These are phyloP conservation scores for Drosophila ananassae DNA, from an alignment of 1,140 invertebrate genomes.

Conservation along the genomic window DNA sequence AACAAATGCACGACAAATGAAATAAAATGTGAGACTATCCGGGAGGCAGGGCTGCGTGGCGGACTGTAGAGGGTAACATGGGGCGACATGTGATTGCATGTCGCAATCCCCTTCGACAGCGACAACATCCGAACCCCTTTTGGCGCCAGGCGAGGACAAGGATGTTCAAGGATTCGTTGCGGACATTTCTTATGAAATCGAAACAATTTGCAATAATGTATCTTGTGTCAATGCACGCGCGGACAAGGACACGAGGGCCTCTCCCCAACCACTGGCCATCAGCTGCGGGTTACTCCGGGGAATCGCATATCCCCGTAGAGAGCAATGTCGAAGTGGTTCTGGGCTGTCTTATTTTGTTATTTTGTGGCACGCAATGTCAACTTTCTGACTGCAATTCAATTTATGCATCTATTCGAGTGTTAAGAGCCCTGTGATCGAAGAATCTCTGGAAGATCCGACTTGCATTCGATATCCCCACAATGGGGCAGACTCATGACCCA, in stretches of 20 bases:
- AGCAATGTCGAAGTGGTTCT: constrained; percentile 1
- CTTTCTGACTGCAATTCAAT: constrained; percentile 77
- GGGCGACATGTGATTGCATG: constrained; percentile 61
- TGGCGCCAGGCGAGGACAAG: constrained; percentile 49
- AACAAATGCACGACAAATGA: constrained; percentile 71
- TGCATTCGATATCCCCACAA: neutral
- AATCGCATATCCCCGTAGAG: constrained; percentile 38
- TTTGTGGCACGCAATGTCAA: constrained; percentile 80
- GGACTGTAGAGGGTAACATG: constrained; percentile 3
- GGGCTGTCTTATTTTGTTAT: constrained; percentile 10
- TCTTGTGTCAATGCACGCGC: constrained; percentile 76
- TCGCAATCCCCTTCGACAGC: constrained; percentile 36
- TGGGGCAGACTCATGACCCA: constrained; percentile 13
- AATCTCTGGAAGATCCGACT: too few relatives aligned
- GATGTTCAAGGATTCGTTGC: constrained; percentile 53
- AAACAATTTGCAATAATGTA: constrained; percentile 83
- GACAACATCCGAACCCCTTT: neutral
- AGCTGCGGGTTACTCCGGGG: constrained; percentile 29
- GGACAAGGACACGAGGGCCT: constrained; percentile 11
- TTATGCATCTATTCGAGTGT: constrained; percentile 26
- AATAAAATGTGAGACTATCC: constrained; percentile 59
- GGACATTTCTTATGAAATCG: constrained; percentile 75
- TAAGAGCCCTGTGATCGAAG: too few relatives aligned
- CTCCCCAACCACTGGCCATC: neutral
- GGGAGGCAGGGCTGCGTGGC: neutral